Conservation (phyloP, 2,797 vertebrate genomes). For the Oreonectes daqikongensis region DNA sequence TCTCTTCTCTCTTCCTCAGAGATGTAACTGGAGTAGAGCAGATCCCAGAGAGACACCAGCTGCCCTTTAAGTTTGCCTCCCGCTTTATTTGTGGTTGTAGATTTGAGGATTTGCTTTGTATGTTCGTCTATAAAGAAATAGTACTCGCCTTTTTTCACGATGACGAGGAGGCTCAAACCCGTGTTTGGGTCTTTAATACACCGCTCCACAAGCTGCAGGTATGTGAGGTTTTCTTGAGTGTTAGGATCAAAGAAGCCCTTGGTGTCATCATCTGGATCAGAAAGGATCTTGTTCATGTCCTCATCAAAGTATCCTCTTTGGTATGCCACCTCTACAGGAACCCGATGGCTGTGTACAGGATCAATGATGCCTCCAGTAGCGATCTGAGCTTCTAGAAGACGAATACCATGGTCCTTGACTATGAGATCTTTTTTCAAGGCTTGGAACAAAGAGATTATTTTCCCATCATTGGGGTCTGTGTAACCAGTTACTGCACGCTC, state of each 20-base stretch:
- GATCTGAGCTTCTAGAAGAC: slow-evolving; percentile 86
- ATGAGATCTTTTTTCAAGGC: slow-evolving; percentile 86
- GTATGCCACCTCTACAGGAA: slow-evolving; percentile 84
- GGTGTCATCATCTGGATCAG: slow-evolving; percentile 79
- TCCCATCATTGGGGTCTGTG: slow-evolving; percentile 80
- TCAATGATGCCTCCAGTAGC: slow-evolving; percentile 86
- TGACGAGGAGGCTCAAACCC: slow-evolving; percentile 76
- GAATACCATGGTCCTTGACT: slow-evolving; percentile 76
- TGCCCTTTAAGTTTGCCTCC: slow-evolving; percentile 68
- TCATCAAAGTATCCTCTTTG: slow-evolving; percentile 81
- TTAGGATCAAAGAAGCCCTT: slow-evolving; percentile 90
- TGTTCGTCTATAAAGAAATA: slow-evolving; percentile 77
- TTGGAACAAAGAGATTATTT: slow-evolving; percentile 82
- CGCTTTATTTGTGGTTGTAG: slow-evolving; percentile 55
- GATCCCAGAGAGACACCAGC: slow-evolving; percentile 70
- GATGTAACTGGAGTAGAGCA: slow-evolving; percentile 76
- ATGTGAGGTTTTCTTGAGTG: slow-evolving; percentile 85
- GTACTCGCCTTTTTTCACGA: slow-evolving; percentile 75
- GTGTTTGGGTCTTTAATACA: slow-evolving; percentile 78
- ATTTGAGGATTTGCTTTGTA: slow-evolving; percentile 69
- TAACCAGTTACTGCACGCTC: slow-evolving; percentile 83
- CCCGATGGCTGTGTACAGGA: slow-evolving; percentile 78
- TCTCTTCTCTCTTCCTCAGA: slow-evolving; percentile 65
- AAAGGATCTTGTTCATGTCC: slow-evolving; percentile 78
- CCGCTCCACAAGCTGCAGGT: slow-evolving; percentile 81